Percentiles rank a stretch among this genome's conserved stretches.
Evolutionary conservation across 2,113 vertebrate genomes (phyloP).

Genomic region (Anolis carolinensis): DNA sequence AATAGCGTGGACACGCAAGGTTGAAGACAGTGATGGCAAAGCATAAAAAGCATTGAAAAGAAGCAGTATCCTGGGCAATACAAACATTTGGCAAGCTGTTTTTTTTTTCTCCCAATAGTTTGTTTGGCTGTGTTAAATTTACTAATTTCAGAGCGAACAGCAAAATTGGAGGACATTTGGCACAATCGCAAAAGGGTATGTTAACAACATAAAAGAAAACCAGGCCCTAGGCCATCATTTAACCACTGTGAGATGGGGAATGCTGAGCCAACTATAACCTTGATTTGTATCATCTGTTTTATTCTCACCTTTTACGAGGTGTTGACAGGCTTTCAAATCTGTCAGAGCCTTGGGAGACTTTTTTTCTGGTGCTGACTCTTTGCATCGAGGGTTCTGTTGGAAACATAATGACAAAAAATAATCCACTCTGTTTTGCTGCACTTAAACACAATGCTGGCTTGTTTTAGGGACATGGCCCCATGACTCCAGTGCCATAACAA

Average conservation of each 20-base stretch:
- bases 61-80: background rate
- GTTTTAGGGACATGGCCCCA: background rate
- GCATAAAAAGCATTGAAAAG: background rate
- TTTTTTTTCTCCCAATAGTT: background rate
- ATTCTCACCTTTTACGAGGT: slow-evolving; percentile 21
- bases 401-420: slow-evolving; percentile 20
- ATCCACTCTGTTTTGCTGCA: slow-evolving; percentile 12
- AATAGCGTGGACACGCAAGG: background rate
- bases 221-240: background rate
- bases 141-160: background rate
- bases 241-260: background rate
- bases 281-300: slow-evolving; percentile 5
- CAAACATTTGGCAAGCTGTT: background rate
- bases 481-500: slow-evolving; percentile 8
- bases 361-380: background rate
- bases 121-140: slow-evolving; percentile 2
- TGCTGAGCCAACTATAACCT: background rate
- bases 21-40: background rate
- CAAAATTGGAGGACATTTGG: background rate
- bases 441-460: slow-evolving; percentile 13
- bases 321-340: slow-evolving; percentile 33
- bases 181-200: background rate
- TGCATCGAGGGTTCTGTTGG: background rate
- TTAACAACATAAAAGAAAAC: background rate
- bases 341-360: background rate